A percentile compares a stretch with the other conserved stretches of the same genome.
Evolutionary conservation across 2,888 invertebrate species (phyloP).

Genomic region (Chrysolina oricalcia): DNA sequence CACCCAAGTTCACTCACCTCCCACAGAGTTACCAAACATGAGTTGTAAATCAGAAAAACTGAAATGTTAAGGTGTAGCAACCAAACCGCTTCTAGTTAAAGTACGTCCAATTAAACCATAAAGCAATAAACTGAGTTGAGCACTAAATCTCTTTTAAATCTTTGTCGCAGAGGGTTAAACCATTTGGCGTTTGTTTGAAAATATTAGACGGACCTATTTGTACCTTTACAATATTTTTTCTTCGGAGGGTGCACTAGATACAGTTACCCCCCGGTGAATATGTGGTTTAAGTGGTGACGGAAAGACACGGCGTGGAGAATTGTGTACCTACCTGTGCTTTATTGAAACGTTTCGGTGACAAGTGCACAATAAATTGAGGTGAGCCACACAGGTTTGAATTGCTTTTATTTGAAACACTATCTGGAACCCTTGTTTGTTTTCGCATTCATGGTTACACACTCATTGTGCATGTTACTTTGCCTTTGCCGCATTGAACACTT

Average conservation of each 20-base stretch:
- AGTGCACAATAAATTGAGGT: conserved; percentile 34
- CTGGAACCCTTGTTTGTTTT: not conserved
- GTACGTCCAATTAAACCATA: conserved; percentile 52
- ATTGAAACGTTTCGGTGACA: conserved; percentile 32
- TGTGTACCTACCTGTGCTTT: conserved; percentile 33
- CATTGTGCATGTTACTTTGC: not conserved
- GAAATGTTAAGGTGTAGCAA: conserved; percentile 41
- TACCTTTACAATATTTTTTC: conserved; percentile 40
- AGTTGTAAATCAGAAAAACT: conserved; percentile 43
- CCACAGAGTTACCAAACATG: conserved; percentile 35
- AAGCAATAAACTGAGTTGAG: conserved; percentile 46
- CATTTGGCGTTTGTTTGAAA: conserved; percentile 47
- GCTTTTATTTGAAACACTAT: not conserved
- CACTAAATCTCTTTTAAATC: conserved; percentile 43
- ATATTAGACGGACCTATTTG: conserved; percentile 37
- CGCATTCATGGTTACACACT: conserved; percentile 2
- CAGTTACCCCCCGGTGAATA: conserved; percentile 45
- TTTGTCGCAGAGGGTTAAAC: conserved; percentile 45
- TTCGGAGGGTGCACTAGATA: conserved; percentile 45
- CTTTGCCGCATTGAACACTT: not conserved
- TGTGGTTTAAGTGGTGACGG: conserved; percentile 41
- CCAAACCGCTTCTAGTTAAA: conserved; percentile 27
- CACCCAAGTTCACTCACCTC: conserved; percentile 45
- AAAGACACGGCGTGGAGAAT: conserved; percentile 30
- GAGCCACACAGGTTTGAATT: conserved; percentile 23